Base-by-base conservation (phyloP, 2,888 invertebrate genomes). In the Sylvicola fuscatus region DNA sequence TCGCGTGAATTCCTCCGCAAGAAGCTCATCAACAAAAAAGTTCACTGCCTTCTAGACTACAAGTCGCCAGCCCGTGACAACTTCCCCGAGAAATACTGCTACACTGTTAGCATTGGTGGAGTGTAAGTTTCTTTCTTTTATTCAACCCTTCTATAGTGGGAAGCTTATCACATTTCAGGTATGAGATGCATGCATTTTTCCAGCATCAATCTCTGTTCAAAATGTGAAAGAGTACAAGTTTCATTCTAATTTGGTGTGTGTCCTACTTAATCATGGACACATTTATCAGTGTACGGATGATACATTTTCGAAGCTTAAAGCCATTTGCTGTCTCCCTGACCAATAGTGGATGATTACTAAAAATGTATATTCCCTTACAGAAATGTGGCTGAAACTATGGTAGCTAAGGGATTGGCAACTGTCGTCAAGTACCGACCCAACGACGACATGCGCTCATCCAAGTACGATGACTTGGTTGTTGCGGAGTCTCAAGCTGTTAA, bases 1-100 rank as follows among this genome's bases (percentile, higher is more conserved):
- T 93, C 95, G 0, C 73, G 98, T 36, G 98, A 99, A 61, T 97
- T 84, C 54, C 65, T 99, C 27, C 71, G 98, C 31, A 95, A 93
- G 54, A 90, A 92, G 52, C 65, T 98, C 11, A 77, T 98, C 48
- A 90, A 93, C 34, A 97, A 97, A 56, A 86, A 81, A 56, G 87
- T 95, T 0, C 80, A 78, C 47, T 83, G 95, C 7, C 73, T 73
- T 14, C 74, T 97, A 16, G 98, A 99, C 58, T 99, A 98, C 54
- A 80, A 92, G 40, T 97, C 98, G 53, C 93, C 93, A 2, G 82
- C 90, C 2, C 79, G 83, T 41, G 87, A 93, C 37, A 80, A 74
- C 48, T 89, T 82, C 56, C 92, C 95, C 0, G 97, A 98, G 55
- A 97, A 95, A 54, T 73, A 71, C 10, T 97, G 97, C 56, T 92